Conservation (phyloP, 2,113 vertebrate species). For the Percopsis transmontana region DNA sequence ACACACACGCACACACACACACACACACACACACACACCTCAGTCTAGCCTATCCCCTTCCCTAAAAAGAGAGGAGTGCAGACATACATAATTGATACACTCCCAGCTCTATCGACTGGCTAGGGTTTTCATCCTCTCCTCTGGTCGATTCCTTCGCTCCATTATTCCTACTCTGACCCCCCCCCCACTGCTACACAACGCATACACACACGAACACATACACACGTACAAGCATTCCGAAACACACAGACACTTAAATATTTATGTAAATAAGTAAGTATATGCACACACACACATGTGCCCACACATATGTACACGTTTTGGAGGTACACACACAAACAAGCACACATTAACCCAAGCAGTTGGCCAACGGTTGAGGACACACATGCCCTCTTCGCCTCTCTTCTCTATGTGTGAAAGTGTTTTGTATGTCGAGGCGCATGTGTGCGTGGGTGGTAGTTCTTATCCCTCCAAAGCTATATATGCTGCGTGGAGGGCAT, state of each 20-base stretch:
- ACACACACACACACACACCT: slow-evolving; percentile 7
- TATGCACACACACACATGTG: not conserved
- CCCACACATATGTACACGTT: too few relatives aligned
- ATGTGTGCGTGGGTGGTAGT: not conserved
- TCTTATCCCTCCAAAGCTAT: not conserved
- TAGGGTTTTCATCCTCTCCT: slow-evolving; percentile 63
- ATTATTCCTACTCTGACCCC: slow-evolving; percentile 53
- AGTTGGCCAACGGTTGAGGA: slow-evolving; percentile 18
- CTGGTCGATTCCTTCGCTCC: slow-evolving; percentile 66
- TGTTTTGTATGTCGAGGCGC: not conserved
- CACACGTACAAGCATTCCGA: slow-evolving; percentile 25
- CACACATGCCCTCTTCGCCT: slow-evolving; percentile 9
- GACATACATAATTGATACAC: slow-evolving; percentile 77
- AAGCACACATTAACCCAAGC: slow-evolving; percentile 33
- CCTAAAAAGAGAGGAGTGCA: slow-evolving; percentile 54
- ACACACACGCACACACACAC: slow-evolving; percentile 23
- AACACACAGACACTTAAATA: slow-evolving; percentile 26
- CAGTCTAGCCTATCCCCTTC: slow-evolving; percentile 8
- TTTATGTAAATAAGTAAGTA: slow-evolving; percentile 30
- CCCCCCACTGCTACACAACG: slow-evolving; percentile 14
- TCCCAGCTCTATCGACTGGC: slow-evolving; percentile 67
- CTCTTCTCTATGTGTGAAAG: not conserved
- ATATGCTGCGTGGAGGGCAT: not conserved
- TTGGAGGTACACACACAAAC: too few relatives aligned
- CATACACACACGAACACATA: slow-evolving; percentile 24